Evolutionary conservation across 1,140 invertebrate genomes (phyloP), one percentile per base, ranked within the genome.

Genomic region (Drosophila repletoides): DNA sequence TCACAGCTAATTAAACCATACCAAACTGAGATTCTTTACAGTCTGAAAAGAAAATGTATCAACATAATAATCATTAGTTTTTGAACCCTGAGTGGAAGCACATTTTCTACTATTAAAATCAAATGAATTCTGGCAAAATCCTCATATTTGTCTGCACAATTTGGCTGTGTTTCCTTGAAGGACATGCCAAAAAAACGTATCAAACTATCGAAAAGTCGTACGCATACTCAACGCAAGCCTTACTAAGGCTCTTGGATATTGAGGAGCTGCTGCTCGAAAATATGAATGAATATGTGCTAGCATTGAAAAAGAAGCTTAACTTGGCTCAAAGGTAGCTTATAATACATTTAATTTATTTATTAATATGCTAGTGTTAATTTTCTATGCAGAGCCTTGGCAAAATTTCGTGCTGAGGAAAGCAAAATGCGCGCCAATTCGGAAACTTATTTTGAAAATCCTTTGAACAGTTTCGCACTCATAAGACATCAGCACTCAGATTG

Each of bases 401-500:
- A 6, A 10, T 31, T 67, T n/a, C 12, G 17, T 17, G 19, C 19
- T 12, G 29, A 52, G 2, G 22, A 58, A 12, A 14, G 4, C 0
- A 17, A 21, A 4, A 67, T 55, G 21, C 19, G 33, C 0, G 0
- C 6, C 1, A 36, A 73, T n/a, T 43, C 45, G 14, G 48, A 67
- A 21, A 7, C 24, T 0, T 63, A 68, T 36, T 28, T 73, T 10
- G 56, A 21, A 2, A 74, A 74, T 63, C 56, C 45, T 0, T n/a
- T 75, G 1, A 69, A 73, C 29, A 61, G 49, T 5, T 68, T 68
- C 5, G 19, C 33, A 10, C 55, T 74, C 3, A 66, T 67, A n/a
- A 33, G 58, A 10, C 55, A 58, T 1, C 41, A 67, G 5, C 49
- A 33, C 3, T 7, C 9, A 7, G 26, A 26, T 46, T 73, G 72